Percentiles rank a stretch among this genome's conserved stretches.
Conservation (phyloP, 2,113 vertebrate genomes). For the Cairina moschata region DNA sequence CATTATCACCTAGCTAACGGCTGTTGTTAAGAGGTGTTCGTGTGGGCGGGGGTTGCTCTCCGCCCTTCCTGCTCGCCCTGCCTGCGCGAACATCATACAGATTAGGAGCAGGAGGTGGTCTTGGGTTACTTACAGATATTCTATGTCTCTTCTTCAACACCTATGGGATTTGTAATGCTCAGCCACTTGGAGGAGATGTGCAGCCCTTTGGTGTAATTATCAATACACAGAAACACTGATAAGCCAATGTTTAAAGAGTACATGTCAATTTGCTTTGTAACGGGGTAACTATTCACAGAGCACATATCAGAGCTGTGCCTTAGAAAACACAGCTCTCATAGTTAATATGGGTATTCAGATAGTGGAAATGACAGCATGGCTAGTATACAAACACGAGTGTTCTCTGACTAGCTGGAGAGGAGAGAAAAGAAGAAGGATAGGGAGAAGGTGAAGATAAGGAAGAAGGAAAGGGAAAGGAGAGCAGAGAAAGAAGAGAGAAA, state of each 20-base stretch:
- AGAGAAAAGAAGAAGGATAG: not conserved
- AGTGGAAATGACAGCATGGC: not conserved
- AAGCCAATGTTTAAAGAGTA: not conserved
- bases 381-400: not conserved
- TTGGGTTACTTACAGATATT: not conserved
- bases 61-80: too few relatives aligned
- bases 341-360: not conserved
- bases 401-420: not conserved
- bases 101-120: not conserved
- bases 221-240: not conserved
- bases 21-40: too few relatives aligned
- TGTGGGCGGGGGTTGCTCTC: too few relatives aligned
- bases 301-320: not conserved
- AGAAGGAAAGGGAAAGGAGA: not conserved
- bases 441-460: not conserved
- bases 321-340: not conserved
- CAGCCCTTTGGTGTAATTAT: not conserved
- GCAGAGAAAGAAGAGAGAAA: not conserved
- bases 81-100: too few relatives aligned
- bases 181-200: not conserved
- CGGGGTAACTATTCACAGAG: not conserved
- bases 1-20: too few relatives aligned
- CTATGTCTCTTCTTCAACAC: not conserved
- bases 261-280: not conserved
- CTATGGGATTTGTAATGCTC: not conserved